Conservation (phyloP, 1,140 invertebrate genomes). For the Anastrepha ludens region DNA sequence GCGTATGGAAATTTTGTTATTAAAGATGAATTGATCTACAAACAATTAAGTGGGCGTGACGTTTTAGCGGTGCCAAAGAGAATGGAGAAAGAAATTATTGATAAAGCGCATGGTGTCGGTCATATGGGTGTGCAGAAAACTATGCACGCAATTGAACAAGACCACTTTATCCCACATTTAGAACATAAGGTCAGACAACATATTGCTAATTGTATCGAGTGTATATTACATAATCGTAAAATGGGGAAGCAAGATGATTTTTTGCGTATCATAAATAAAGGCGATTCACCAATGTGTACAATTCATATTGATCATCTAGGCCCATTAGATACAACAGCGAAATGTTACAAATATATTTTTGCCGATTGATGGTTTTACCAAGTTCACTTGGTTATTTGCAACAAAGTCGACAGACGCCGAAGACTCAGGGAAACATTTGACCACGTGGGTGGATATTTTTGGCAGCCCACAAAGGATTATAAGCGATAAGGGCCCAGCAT, state of each 20-base stretch:
- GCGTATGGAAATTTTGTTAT: conserved; percentile 40
- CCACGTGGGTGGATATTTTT: no score
- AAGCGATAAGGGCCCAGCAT: no score
- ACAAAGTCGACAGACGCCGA: conserved; percentile 59
- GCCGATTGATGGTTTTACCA: conserved; percentile 23
- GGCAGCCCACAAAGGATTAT: no score
- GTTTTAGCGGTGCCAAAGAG: conserved; percentile 65
- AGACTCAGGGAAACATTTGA: conserved; percentile 60
- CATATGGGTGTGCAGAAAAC: conserved; percentile 73
- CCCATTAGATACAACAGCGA: conserved; percentile 62
- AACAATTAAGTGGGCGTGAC: conserved; percentile 58
- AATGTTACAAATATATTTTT: conserved; percentile 70
- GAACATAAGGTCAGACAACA: conserved; percentile 65
- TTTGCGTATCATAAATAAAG: conserved; percentile 30
- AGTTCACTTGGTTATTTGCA: no score
- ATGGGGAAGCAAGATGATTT: conserved; percentile 14
- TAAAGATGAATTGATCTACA: conserved; percentile 61
- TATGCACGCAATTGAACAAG: conserved; percentile 67
- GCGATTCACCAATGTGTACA: conserved; percentile 56
- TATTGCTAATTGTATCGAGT: conserved; percentile 69
- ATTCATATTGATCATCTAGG: conserved; percentile 62
- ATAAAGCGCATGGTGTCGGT: conserved; percentile 65
- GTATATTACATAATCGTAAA: conserved; percentile 61
- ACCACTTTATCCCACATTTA: conserved; percentile 72
- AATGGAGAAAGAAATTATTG: conserved; percentile 66